Percentiles rank a stretch among this genome's conserved stretches.
phyloP scores from a whole-genome alignment of 2,797 vertebrate genomes.

The Tragopan temminckii region DNA sequence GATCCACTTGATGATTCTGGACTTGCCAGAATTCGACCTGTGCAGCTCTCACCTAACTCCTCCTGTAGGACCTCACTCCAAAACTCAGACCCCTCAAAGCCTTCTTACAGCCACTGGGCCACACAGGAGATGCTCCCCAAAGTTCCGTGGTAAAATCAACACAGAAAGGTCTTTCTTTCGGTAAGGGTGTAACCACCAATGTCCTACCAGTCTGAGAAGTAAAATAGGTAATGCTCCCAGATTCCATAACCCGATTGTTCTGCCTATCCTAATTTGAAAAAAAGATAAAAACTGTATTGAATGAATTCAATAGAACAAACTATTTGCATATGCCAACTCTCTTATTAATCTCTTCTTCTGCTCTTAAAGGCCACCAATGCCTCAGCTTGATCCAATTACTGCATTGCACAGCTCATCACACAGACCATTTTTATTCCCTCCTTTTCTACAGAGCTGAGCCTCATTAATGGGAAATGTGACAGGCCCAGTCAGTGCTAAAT shows the following conservation, averaged over 20 bases:
- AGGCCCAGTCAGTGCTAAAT: slow-evolving; percentile 58
- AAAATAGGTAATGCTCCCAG: not conserved
- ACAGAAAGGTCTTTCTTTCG: not conserved
- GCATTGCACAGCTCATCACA: slow-evolving; percentile 54
- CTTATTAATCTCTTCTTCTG: slow-evolving; percentile 39
- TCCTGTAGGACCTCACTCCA: not conserved
- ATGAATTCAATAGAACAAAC: slow-evolving; percentile 34
- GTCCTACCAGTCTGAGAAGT: not conserved
- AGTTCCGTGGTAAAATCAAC: fast-evolving
- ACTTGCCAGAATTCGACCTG: not conserved
- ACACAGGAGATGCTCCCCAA: not conserved
- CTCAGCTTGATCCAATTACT: slow-evolving; percentile 76
- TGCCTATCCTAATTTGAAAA: not conserved
- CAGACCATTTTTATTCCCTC: not conserved
- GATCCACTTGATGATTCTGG: not conserved
- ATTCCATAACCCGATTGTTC: not conserved
- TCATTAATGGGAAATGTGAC: slow-evolving; percentile 78
- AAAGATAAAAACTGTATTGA: not conserved
- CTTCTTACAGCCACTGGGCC: not conserved
- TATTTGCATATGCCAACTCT: slow-evolving; percentile 48
- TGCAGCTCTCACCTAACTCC: not conserved
- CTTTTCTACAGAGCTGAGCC: slow-evolving; percentile 60
- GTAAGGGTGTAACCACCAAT: not conserved
- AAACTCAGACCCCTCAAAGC: not conserved
- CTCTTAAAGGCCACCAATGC: slow-evolving; percentile 46